Evolutionary conservation across 2,888 invertebrate species (phyloP).

Genomic region (Dermolepida albohirtum): DNA sequence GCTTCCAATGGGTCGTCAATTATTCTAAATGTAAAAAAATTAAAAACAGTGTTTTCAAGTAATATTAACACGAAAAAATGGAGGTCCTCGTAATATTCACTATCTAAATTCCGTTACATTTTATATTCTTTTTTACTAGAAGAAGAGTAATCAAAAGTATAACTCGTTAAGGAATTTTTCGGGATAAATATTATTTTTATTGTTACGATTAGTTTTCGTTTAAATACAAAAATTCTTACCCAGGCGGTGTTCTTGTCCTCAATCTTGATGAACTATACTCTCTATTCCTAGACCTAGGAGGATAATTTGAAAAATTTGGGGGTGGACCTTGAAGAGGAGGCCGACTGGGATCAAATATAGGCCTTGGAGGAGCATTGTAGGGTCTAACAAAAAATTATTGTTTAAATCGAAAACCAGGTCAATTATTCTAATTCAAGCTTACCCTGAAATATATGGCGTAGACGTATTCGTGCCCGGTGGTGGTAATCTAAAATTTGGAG

Average conservation of each 20-base stretch:
- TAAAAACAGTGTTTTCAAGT: background rate
- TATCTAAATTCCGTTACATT: too few species aligned
- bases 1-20: slow-evolving; percentile 89
- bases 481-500: slow-evolving; percentile 62
- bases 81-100: too few species aligned
- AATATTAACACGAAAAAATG: too few species aligned
- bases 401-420: slow-evolving; percentile 2
- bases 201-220: too few species aligned
- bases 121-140: too few species aligned
- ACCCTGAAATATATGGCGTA: slow-evolving; percentile 61
- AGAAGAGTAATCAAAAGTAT: too few species aligned
- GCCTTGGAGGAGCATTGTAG: slow-evolving; percentile 58
- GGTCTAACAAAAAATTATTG: slow-evolving; percentile 51
- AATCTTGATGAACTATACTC: slow-evolving; percentile 58
- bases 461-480: slow-evolving; percentile 60
- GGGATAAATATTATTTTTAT: too few species aligned
- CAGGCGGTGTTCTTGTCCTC: slow-evolving; percentile 64
- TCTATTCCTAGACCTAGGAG: slow-evolving; percentile 50
- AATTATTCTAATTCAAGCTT: slow-evolving; percentile 44
- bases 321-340: slow-evolving; percentile 61
- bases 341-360: slow-evolving; percentile 60
- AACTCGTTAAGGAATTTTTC: too few species aligned
- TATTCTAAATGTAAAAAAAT: slow-evolving; percentile 66
- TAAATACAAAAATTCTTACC: slow-evolving; percentile 60
- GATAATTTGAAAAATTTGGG: slow-evolving; percentile 55